Evolutionary conservation across 2,113 vertebrate genomes (phyloP), one percentile per base, ranked within the genome.

Genomic region (Paramormyrops kingsleyae): DNA sequence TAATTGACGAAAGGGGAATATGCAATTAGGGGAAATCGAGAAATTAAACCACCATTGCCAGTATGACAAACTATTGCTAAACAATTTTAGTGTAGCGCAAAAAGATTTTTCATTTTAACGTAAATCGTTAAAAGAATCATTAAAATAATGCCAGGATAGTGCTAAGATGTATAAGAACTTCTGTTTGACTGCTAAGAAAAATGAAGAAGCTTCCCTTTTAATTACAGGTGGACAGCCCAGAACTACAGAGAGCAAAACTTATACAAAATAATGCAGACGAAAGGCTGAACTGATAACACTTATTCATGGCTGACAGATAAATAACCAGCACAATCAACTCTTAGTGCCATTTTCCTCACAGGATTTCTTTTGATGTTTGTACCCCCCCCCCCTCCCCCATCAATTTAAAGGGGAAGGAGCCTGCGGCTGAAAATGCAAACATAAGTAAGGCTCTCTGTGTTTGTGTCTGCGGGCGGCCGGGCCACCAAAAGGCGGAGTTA

Each of bases 391-490:
- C 89, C 39, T 50, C 62, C 27, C 53, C 31, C 46, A n/a, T 86
- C 90, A 91, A 92, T 93, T 92, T 93, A 93, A 93, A 92, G 91
- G 89, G 90, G 92, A 92, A 91, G 70, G 87, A 93, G 91, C 92
- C 91, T 90, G 88, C 92, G 90, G 92, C 91, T 90, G 87, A 42
- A 92, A 92, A 92, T 77, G 90, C 90, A 90, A 89, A 93, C 91
- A 93, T 90, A 87, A 90, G 89, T 91, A 89, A 44, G 88, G 50
- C 62, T 89, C 88, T 91, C 89, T 90, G 87, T 92, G 92, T 89
- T 92, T 93, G 92, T 92, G 92, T 94, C 90, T 93, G 93, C 91
- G 85, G 91, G 92, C 90, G 91, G 92, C 90, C 88, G 90, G 91
- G 91, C 88, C 88, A 83, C 90, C 89, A 89, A 7, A 90, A 92